Evolutionary conservation across 1,140 invertebrate species (phyloP), one percentile per base, ranked within the genome.

Genomic region (Magallana gigas): DNA sequence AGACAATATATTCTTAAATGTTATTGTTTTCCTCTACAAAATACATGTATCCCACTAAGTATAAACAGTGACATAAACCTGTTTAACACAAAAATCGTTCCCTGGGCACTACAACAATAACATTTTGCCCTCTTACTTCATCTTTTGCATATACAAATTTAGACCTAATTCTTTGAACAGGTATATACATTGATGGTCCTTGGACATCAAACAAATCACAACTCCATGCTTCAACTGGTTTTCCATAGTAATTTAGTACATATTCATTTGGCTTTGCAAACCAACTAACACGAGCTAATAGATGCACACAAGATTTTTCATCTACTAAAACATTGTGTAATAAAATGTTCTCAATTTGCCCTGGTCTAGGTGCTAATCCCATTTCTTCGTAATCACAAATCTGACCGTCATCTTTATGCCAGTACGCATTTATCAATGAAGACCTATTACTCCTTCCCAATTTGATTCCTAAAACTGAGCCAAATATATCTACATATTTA

Each of bases 191-290:
- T 64, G 85, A 80, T 36, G 76, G 59, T 60, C 85, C 85, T 14
- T 62, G 14, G 18, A 58, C 68, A 62, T 58, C 56, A 56, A 62
- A 82, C 23, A 83, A 16, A 83, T 82, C 82, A n/a, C 57, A 56
- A 23, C 23, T 64, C 85, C 85, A 87, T 56, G 82, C 85, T 80
- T 83, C 80, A 56, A 87, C 81, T 83, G 85, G 85, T 23, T 87
- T 87, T 56, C 85, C 85, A 68, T 57, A 83, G 82, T 81, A 83
- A 57, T 87, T n/a, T 87, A 60, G 59, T 18, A 87, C 23, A 62
- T 7, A 9, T 48, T 82, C 80, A 18, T 83, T 36, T 56, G 62
- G 60, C 76, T 57, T 83, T 23, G 76, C 12, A 59, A 82, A 87
- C 85, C 85, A 87, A 80, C 14, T 58, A 82, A 87, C 80, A 57